phyloP scores from a whole-genome alignment of 2,888 invertebrate genomes.

The Drosophila formosana region DNA sequence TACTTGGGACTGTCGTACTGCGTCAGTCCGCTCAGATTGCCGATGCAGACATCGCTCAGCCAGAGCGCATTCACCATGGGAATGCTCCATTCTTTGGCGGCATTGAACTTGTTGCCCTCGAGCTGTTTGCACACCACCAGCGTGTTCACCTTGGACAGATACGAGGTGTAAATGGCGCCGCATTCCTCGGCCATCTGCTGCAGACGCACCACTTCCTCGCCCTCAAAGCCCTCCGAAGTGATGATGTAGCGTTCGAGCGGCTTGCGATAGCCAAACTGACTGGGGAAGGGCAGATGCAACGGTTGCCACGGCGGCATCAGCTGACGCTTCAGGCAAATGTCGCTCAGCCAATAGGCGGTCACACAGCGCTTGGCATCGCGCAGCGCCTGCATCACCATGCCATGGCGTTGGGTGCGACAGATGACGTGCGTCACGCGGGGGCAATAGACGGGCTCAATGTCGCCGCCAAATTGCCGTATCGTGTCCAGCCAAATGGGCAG shows the following conservation, averaged over 20 bases:
- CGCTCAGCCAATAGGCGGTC: slow-evolving; percentile 95
- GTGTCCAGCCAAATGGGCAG: slow-evolving; percentile 89
- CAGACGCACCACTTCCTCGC: slow-evolving; percentile 92
- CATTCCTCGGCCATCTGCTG: slow-evolving; percentile 93
- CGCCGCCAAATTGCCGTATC: slow-evolving; percentile 93
- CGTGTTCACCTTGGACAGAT: slow-evolving; percentile 92
- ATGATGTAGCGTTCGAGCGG: slow-evolving; percentile 92
- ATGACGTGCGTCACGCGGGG: slow-evolving; percentile 96
- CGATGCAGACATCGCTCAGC: slow-evolving; percentile 96
- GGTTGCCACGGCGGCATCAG: slow-evolving; percentile 97
- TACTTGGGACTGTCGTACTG: slow-evolving; percentile 94
- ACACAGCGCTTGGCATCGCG: slow-evolving; percentile 90
- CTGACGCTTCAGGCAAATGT: slow-evolving; percentile 93
- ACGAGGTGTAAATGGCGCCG: slow-evolving; percentile 93
- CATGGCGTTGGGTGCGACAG: slow-evolving; percentile 95
- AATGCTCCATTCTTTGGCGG: slow-evolving; percentile 96
- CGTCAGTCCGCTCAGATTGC: slow-evolving; percentile 92
- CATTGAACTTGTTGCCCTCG: slow-evolving; percentile 94
- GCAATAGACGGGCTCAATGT: slow-evolving; percentile 94
- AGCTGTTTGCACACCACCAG: slow-evolving; percentile 91
- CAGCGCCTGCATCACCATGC: slow-evolving; percentile 93
- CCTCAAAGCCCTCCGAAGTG: slow-evolving; percentile 94
- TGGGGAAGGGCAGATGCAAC: slow-evolving; percentile 94
- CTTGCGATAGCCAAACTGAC: slow-evolving; percentile 88
- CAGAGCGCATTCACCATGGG: slow-evolving; percentile 97